Percentiles rank a stretch among this genome's conserved stretches.
Evolutionary conservation across 1,140 invertebrate species (phyloP).

Genomic region (Apis laboriosa): DNA sequence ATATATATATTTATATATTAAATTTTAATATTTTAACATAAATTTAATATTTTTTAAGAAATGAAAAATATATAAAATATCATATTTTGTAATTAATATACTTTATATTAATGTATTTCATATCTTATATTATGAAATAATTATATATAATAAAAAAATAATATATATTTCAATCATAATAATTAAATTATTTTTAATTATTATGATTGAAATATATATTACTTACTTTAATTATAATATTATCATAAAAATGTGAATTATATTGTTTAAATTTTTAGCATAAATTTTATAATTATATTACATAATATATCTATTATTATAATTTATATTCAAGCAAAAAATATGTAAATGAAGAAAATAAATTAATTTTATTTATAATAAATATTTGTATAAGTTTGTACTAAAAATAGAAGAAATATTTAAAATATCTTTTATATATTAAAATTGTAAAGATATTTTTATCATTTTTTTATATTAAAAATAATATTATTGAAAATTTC

Average conservation of each 20-base stretch:
- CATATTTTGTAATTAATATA: not conserved
- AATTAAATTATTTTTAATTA: not conserved
- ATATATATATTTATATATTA: not conserved
- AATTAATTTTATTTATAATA: not conserved
- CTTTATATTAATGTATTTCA: not conserved
- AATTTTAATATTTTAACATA: not conserved
- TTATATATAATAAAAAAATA: not conserved
- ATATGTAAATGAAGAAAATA: not conserved
- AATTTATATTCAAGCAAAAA: not conserved
- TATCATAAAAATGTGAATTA: too few relatives aligned
- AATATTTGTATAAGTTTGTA: not conserved
- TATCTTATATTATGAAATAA: not conserved
- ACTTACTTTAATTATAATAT: not conserved
- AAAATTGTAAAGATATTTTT: not conserved
- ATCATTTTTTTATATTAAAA: not conserved
- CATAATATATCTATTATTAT: not conserved
- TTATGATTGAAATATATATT: too few relatives aligned
- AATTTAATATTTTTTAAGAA: not conserved
- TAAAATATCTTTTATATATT: not conserved
- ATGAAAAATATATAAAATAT: not conserved
- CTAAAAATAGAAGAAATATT: not conserved
- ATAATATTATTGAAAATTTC: not conserved
- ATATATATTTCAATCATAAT: not conserved
- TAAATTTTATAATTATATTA: not conserved
- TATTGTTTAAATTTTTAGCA: too few relatives aligned